These are phyloP conservation scores for Temnothorax curvispinosus DNA, from an alignment of 1,140 invertebrate species.

Conservation along the genomic window DNA sequence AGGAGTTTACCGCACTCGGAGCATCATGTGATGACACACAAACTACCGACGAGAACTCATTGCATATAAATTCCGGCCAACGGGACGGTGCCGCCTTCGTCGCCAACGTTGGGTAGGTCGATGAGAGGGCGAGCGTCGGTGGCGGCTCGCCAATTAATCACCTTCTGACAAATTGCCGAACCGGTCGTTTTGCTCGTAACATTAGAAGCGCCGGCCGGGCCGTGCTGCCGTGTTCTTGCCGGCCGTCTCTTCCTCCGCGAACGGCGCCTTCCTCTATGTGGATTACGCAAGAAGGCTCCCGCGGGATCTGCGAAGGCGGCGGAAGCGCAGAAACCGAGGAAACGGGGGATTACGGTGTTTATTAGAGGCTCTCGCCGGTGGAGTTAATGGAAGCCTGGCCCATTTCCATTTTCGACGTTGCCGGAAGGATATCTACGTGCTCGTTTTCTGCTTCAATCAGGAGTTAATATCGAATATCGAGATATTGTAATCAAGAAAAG, in stretches of 20 bases:
- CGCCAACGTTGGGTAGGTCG: constrained; percentile 7
- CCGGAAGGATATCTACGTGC: constrained; percentile 32
- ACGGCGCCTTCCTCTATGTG: constrained; percentile 9
- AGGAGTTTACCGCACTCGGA: constrained; percentile 8
- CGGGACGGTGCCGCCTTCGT: constrained; percentile 18
- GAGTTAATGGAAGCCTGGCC: constrained; percentile 35
- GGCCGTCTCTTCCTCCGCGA: constrained; percentile 6
- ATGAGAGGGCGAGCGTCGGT: constrained; percentile 13
- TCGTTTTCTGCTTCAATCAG: neutral
- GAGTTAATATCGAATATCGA: constrained; percentile 1
- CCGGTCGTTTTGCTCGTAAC: constrained; percentile 57
- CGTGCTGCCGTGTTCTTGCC: constrained; percentile 48
- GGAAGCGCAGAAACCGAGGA: constrained; percentile 52
- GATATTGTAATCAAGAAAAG: neutral
- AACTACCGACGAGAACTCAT: constrained; percentile 29
- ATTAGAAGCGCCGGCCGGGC: neutral
- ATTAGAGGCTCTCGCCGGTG: constrained; percentile 21
- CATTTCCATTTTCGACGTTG: constrained; percentile 50
- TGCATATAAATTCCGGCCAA: constrained; percentile 47
- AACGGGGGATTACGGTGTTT: constrained; percentile 48
- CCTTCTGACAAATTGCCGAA: constrained; percentile 58
- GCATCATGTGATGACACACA: constrained; percentile 18
- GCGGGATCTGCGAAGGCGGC: constrained; percentile 33
- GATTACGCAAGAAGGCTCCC: constrained; percentile 55
- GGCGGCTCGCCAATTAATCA: constrained; percentile 54